These are phyloP conservation scores for Polypterus senegalus DNA, from an alignment of 2,113 vertebrate genomes.

Conservation along the genomic window DNA sequence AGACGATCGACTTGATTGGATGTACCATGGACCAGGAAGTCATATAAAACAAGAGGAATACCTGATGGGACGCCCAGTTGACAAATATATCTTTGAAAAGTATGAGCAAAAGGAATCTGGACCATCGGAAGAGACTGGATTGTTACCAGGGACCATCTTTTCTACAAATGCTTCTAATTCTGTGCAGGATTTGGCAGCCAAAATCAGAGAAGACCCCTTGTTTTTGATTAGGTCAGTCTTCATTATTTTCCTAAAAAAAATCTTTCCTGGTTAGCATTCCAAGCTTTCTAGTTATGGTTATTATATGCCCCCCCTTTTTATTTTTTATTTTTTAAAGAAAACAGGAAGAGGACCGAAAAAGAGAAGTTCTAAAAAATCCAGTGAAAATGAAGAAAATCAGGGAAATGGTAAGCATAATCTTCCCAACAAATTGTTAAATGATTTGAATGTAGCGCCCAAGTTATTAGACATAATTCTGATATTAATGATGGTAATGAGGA, in stretches of 20 bases:
- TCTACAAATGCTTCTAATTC: conserved; percentile 56
- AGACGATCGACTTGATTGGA: conserved; percentile 94
- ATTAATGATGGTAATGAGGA: no score
- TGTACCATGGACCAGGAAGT: conserved; percentile 88
- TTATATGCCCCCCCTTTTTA: not conserved
- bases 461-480: no score
- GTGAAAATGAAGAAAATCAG: conserved; percentile 98
- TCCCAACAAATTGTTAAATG: no score
- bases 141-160: conserved; percentile 86
- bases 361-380: conserved; percentile 83
- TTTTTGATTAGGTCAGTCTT: conserved; percentile 74
- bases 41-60: conserved; percentile 92
- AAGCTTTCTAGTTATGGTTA: not conserved
- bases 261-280: not conserved
- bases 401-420: conserved; percentile 60
- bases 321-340: conserved; percentile 51
- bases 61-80: conserved; percentile 79
- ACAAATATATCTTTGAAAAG: conserved; percentile 81
- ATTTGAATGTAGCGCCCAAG: no score
- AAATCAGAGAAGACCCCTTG: conserved; percentile 88
- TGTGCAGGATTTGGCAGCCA: conserved; percentile 79
- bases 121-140: conserved; percentile 69
- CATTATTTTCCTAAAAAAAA: not conserved
- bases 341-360: conserved; percentile 86
- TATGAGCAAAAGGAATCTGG: conserved; percentile 68